Evolutionary conservation across 1,140 invertebrate species (phyloP), one percentile per base, ranked within the genome.

Genomic region (Muscidifurax raptorellus): DNA sequence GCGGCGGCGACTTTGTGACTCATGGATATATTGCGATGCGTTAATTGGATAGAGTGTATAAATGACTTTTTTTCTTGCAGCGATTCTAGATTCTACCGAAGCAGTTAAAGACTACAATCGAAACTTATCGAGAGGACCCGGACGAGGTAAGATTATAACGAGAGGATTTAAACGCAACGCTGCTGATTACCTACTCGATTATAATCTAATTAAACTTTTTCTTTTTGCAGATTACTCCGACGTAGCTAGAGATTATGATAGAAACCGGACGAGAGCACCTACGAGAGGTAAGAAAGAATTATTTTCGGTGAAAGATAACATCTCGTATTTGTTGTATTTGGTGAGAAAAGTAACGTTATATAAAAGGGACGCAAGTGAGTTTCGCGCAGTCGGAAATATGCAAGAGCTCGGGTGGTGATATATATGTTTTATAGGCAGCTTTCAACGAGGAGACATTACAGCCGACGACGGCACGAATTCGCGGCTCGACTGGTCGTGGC

Each of bases 361-460:
- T 40, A 40, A 40, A 40, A 40, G 3, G 18, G 15, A n/a, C 52
- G 6, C 18, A n/a, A 7, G 52, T 59, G 15, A 59, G n/a, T 59
- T 59, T 59, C 22, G 52, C 18, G 4, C 4, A 59, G 52, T 22
- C 15, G 6, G 15, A 59, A 6, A 59, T 59, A 7, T n/a, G 52
- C 52, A 59, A 59, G 52, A 59, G 18, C 22, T 59, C 52, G 52
- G n/a, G 52, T 59, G 52, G 18, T 59, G 52, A 40, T 40, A 40
- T 59, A 7, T 59, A 4, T 59, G 52, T 47, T 80, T 90, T 89
- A 52, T 90, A 90, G 89, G 88, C 87, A 75, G 67, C 27, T 22
- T 88, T 52, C 90, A 88, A 64, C 86, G 89, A 84, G 90, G 90
- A 74, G 89, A 91, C 86, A 89, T 89, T 82, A 87, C 87, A 85